Conservation (phyloP, 1,140 invertebrate species). For the Drosophila pseudoananassae region DNA sequence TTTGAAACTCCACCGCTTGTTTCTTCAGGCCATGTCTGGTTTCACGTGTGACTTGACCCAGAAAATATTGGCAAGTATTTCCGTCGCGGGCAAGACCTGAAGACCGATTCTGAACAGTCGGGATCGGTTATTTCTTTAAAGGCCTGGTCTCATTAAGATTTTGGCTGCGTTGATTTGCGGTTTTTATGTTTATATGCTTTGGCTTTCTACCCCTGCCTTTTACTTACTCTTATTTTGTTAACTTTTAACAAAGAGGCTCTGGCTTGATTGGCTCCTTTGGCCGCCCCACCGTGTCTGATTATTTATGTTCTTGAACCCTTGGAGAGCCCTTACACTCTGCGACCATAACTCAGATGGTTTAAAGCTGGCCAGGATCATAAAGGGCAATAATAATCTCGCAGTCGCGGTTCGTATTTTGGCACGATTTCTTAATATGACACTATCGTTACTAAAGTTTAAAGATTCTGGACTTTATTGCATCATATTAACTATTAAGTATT, state of each 20-base stretch:
- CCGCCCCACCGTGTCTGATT: conserved; percentile 42
- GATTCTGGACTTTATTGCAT: too few species aligned
- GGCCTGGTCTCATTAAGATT: conserved; percentile 78
- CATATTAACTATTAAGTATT: too few species aligned
- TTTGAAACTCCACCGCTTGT: conserved; percentile 59
- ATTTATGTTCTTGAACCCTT: conserved; percentile 80
- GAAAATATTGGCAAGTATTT: conserved; percentile 51
- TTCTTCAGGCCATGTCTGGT: conserved; percentile 32
- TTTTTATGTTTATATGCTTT: conserved; percentile 69
- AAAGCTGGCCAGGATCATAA: not conserved
- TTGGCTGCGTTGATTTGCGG: conserved; percentile 72
- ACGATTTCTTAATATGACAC: too few species aligned
- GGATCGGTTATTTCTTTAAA: conserved; percentile 51
- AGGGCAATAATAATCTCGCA: not conserved
- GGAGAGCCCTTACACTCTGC: not conserved
- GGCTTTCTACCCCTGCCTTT: conserved; percentile 18
- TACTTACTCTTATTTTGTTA: conserved; percentile 39
- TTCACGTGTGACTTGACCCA: conserved; percentile 67
- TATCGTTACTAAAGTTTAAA: too few species aligned
- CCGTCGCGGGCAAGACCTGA: conserved; percentile 19
- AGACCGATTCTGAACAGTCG: conserved; percentile 17
- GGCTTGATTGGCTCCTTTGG: conserved; percentile 60
- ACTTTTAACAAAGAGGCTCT: conserved; percentile 40
- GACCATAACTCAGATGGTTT: too few species aligned
- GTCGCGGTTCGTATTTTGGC: too few species aligned